Conservation (phyloP, 2,113 vertebrate species). For the Paramormyrops kingsleyae region DNA sequence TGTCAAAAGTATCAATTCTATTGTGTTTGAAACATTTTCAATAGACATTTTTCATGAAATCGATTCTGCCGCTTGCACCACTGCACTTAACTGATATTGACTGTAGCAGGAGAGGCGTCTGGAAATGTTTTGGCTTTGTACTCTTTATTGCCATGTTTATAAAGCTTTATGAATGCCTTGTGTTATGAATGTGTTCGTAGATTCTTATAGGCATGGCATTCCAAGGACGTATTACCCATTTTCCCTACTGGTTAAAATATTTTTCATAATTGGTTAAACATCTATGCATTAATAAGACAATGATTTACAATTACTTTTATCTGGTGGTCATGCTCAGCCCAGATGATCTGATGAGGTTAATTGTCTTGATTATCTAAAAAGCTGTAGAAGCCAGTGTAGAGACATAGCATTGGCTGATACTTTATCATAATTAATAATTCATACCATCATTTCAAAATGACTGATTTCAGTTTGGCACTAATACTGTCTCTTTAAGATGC, state of each 20-base stretch:
- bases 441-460: background rate
- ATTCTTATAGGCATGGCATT: background rate
- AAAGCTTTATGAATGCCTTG: background rate
- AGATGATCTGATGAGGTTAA: background rate
- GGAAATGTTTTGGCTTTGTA: background rate
- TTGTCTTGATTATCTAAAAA: background rate
- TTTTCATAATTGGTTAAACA: background rate
- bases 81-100: background rate
- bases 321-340: background rate
- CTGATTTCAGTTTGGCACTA: background rate
- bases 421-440: background rate
- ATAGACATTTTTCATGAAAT: background rate
- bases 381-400: background rate
- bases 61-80: background rate
- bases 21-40: background rate
- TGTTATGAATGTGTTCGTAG: background rate
- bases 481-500: background rate
- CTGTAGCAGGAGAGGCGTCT: background rate
- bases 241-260: background rate
- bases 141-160: background rate
- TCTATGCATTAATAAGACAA: background rate
- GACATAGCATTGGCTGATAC: background rate
- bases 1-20: background rate
- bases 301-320: background rate
- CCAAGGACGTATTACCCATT: background rate